phyloP scores from a whole-genome alignment of 2,797 vertebrate species.

The Pangasius larnaudii region DNA sequence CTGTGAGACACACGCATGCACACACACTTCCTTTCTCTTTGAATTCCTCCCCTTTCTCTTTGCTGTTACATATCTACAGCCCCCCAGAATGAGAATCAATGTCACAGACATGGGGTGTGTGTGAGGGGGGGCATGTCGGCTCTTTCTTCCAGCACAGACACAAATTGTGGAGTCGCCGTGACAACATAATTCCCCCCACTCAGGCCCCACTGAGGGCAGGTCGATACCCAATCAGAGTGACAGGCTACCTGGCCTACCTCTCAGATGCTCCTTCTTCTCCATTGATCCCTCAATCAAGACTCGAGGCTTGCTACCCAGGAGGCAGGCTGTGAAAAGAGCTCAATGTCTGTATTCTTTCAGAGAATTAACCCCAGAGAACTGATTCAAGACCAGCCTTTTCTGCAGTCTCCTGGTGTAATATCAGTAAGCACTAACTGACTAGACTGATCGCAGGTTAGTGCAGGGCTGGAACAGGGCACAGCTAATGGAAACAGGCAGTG shows the following conservation, averaged over 20 bases:
- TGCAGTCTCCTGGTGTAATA: slow-evolving; percentile 11
- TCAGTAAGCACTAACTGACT: slow-evolving; percentile 1
- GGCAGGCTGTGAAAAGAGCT: slow-evolving; percentile 51
- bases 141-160: slow-evolving; percentile 76
- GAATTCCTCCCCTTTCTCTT: slow-evolving; percentile 42
- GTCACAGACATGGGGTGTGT: slow-evolving; percentile 64
- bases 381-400: slow-evolving; percentile 46
- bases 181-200: slow-evolving; percentile 87
- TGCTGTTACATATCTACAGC: slow-evolving; percentile 59
- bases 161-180: slow-evolving; percentile 83
- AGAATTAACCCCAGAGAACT: slow-evolving; percentile 37
- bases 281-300: slow-evolving; percentile 83
- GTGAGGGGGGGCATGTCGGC: slow-evolving; percentile 49
- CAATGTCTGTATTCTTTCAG: slow-evolving; percentile 43
- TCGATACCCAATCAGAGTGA: slow-evolving; percentile 84
- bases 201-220: slow-evolving; percentile 80
- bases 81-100: slow-evolving; percentile 71
- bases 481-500: slow-evolving; percentile 39
- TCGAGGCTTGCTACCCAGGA: slow-evolving; percentile 65
- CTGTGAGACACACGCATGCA: slow-evolving; percentile 39
- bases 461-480: background rate
- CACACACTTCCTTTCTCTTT: slow-evolving; percentile 41
- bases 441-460: slow-evolving; percentile 22
- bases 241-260: slow-evolving; percentile 77
- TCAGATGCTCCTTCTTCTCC: slow-evolving; percentile 74